A percentile compares a stretch with the other conserved stretches of the same genome.
phyloP scores from a whole-genome alignment of 1,140 invertebrate genomes.

The Pseudomyrmex concolor region DNA sequence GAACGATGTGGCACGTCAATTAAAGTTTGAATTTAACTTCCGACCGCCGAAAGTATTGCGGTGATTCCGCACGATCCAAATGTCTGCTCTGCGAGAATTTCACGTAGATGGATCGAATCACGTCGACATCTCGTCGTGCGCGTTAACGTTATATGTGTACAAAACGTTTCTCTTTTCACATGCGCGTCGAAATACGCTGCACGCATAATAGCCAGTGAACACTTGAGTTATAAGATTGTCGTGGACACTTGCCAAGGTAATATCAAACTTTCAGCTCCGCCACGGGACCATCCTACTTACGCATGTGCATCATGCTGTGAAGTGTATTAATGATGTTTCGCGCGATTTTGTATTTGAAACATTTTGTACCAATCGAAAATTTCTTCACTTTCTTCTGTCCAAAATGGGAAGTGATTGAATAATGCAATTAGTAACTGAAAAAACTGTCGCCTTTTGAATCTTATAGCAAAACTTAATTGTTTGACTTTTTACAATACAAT shows the following conservation, averaged over 20 bases:
- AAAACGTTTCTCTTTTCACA: constrained; percentile 23
- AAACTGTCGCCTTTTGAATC: too few relatives aligned
- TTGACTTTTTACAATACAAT: too few relatives aligned
- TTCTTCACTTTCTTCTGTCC: too few relatives aligned
- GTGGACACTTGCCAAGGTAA: constrained; percentile 81
- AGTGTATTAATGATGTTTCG: constrained; percentile 42
- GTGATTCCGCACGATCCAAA: constrained; percentile 64
- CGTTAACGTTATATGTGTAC: constrained; percentile 48
- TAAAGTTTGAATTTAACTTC: constrained; percentile 81
- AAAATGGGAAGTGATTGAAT: too few relatives aligned
- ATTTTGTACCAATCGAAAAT: too few relatives aligned
- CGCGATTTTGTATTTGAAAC: too few relatives aligned
- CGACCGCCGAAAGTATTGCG: constrained; percentile 80
- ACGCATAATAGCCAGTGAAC: constrained; percentile 69
- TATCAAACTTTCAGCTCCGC: constrained; percentile 79
- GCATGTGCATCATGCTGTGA: constrained; percentile 57
- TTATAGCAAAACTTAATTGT: too few relatives aligned
- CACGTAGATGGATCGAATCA: constrained; percentile 25
- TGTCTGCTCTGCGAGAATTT: constrained; percentile 21
- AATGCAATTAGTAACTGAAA: too few relatives aligned
- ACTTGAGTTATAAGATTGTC: constrained; percentile 80
- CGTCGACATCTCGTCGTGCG: constrained; percentile 39
- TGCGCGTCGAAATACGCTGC: constrained; percentile 43
- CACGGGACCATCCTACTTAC: constrained; percentile 37
- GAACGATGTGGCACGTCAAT: constrained; percentile 81